Percentiles rank a stretch among this genome's conserved stretches.
These are phyloP conservation scores for Yponomeuta plumbellus DNA, from an alignment of 2,888 invertebrate genomes.

Conservation along the genomic window DNA sequence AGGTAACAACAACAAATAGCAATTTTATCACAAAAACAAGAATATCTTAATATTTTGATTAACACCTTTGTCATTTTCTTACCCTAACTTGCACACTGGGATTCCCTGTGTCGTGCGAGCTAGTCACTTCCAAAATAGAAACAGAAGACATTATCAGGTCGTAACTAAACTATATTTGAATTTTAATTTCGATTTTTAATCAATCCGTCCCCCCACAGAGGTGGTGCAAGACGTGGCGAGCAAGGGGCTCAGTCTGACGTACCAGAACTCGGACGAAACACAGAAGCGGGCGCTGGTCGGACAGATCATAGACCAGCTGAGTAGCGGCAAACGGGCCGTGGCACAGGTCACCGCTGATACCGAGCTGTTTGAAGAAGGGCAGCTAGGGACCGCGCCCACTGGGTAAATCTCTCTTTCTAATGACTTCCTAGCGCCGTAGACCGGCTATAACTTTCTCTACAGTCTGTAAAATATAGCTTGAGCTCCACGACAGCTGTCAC, in stretches of 20 bases:
- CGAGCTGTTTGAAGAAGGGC: conserved; percentile 91
- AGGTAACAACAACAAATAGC: no score
- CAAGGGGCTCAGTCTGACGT: conserved; percentile 92
- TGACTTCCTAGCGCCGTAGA: conserved; percentile 36
- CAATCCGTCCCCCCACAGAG: conserved; percentile 72
- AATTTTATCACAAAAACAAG: no score
- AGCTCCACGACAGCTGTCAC: no score
- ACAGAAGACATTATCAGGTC: no score
- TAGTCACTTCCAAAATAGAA: no score
- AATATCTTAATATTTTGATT: no score
- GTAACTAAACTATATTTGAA: no score
- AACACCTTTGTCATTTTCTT: no score
- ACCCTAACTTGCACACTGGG: no score
- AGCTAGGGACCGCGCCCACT: conserved; percentile 89
- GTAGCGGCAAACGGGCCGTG: conserved; percentile 84
- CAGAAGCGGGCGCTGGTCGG: conserved; percentile 84
- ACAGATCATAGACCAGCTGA: conserved; percentile 87
- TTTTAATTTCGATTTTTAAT: neutral
- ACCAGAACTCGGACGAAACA: conserved; percentile 85
- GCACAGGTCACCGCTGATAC: conserved; percentile 88
- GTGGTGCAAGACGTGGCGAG: conserved; percentile 95
- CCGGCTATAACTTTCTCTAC: neutral
- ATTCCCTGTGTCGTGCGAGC: no score
- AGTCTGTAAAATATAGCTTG: no score
- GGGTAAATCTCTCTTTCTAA: conserved; percentile 76